Evolutionary conservation across 2,888 invertebrate genomes (phyloP).

Genomic region (Gonocerus acuteangulatus): DNA sequence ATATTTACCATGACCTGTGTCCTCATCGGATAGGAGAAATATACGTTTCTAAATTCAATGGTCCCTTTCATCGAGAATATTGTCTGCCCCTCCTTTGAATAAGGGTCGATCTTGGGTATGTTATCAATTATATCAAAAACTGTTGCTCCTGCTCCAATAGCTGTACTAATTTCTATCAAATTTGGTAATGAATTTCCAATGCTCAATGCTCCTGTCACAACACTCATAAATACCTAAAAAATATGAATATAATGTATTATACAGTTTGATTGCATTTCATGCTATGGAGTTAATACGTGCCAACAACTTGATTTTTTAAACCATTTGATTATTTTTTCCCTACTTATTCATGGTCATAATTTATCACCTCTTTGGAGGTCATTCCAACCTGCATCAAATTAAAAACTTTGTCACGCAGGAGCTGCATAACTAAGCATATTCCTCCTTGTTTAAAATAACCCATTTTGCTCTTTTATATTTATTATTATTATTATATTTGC

Average conservation of each 20-base stretch:
- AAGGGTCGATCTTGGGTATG: constrained; percentile 64
- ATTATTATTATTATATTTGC: too few species aligned
- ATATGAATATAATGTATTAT: not conserved
- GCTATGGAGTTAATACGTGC: too few species aligned
- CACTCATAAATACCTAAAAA: constrained; percentile 67
- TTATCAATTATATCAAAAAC: constrained; percentile 69
- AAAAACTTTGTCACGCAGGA: too few species aligned
- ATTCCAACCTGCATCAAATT: too few species aligned
- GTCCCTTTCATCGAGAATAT: constrained; percentile 54
- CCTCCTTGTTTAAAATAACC: too few species aligned
- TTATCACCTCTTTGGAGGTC: too few species aligned
- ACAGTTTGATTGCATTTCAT: not conserved
- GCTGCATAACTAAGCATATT: too few species aligned
- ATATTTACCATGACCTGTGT: constrained; percentile 59
- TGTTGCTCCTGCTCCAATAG: constrained; percentile 68
- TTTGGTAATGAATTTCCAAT: constrained; percentile 75
- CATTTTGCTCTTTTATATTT: too few species aligned
- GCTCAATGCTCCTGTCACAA: constrained; percentile 63
- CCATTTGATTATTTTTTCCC: too few species aligned
- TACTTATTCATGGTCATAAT: too few species aligned
- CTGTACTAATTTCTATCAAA: constrained; percentile 67
- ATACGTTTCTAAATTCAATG: constrained; percentile 62
- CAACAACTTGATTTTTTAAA: too few species aligned
- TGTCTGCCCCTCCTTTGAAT: constrained; percentile 53
- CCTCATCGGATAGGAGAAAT: constrained; percentile 75